Evolutionary conservation across 1,140 invertebrate species (phyloP).

Genomic region (Parasteatoda tepidariorum): DNA sequence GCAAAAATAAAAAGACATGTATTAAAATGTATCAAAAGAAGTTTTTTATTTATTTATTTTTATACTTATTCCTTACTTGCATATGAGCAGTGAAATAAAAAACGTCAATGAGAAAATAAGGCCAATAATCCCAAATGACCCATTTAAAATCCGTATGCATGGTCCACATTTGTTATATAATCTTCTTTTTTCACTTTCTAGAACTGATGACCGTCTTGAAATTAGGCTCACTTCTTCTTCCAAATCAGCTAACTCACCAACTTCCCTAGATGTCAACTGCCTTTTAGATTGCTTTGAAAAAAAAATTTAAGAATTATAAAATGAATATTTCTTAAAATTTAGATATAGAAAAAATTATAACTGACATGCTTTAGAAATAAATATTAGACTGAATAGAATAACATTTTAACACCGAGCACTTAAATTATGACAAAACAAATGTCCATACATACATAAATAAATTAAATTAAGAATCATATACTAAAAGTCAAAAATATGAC

Average conservation of each 20-base stretch:
- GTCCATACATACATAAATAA: too few relatives aligned
- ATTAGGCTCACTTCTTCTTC: constrained; percentile 67
- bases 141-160: constrained; percentile 18
- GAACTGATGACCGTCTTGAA: constrained; percentile 23
- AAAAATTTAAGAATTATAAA: not conserved
- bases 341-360: too few relatives aligned
- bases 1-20: too few relatives aligned
- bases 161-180: constrained; percentile 8
- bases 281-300: constrained; percentile 61
- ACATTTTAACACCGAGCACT: too few relatives aligned
- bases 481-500: too few relatives aligned
- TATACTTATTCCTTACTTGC: constrained; percentile 43
- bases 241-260: constrained; percentile 64
- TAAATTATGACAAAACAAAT: too few relatives aligned
- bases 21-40: too few relatives aligned
- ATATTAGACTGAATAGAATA: too few relatives aligned
- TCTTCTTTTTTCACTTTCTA: constrained; percentile 26
- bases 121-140: constrained; percentile 6
- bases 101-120: constrained; percentile 22
- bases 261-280: constrained; percentile 63
- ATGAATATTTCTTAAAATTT: too few relatives aligned
- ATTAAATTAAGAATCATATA: too few relatives aligned
- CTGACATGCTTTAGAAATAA: too few relatives aligned
- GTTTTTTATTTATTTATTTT: too few relatives aligned
- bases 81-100: constrained; percentile 10